Base-by-base conservation (phyloP, 2,113 vertebrate species). In the Vombatus ursinus region DNA sequence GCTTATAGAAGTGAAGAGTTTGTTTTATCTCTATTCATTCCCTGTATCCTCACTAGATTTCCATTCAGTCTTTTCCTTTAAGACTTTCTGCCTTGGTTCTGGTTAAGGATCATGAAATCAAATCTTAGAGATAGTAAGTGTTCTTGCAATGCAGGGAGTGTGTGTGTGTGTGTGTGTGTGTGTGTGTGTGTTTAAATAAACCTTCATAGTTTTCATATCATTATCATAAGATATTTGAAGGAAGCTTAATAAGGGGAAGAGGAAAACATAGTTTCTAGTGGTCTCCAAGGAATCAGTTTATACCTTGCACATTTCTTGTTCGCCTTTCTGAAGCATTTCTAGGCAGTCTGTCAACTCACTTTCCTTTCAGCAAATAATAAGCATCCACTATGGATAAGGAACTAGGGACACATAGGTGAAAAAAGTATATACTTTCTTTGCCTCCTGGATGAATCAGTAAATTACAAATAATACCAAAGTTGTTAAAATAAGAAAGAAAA, bases 261-360 rank as follows among this genome's bases (percentile, higher is more conserved):
- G 95, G 54, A 96, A 96, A 94, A 92, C 77, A 49, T 95, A 47
- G 92, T 94, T 97, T 96, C 95, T 96, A 92, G 96, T 94, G 22
- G 2, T 84, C 90, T 93, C 94, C 54, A 77, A 93, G 92, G 94
- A 96, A 95, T 97, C 94, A 96, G 96, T 97, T 98, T 97, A 96
- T 97, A 97, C 96, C 97, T 37, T 68, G 57, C 3, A 68, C 94
- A 89, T 96, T 96, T 92, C 95, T 37, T 94, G 49, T 90, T 96
- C 96, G 24, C 90, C 84, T 96, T 92, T 97, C 95, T 93, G 96
- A 96, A 93, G 96, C 95, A 97, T 96, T 96, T 96, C 95, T 50
- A 96, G 94, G 91, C 94, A 93, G 92, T 98, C 97, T 89, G 96
- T 96, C 94, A 96, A 90, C 94, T 96, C 95, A 68, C 94, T 95